Percentiles rank a stretch among this genome's conserved stretches.
Conservation (phyloP, 2,797 vertebrate species). For the Glossophaga mutica region DNA sequence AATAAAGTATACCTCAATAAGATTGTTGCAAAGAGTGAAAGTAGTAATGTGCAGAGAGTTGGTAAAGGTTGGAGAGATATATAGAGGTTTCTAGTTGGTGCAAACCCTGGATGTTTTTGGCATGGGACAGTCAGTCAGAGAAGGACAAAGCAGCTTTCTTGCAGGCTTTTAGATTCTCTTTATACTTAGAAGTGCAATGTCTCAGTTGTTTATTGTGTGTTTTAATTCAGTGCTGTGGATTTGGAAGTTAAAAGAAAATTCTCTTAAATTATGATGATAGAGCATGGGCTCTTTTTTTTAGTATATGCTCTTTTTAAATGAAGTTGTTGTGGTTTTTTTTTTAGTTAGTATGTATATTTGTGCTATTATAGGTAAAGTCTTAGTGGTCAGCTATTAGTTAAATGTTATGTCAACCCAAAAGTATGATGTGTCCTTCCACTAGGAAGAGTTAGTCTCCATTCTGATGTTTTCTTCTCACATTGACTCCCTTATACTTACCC, state of each 20-base stretch:
- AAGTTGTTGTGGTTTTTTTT: not conserved
- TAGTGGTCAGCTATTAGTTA: not conserved
- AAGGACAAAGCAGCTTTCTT: not conserved
- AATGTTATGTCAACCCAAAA: not conserved
- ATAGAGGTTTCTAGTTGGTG: not conserved
- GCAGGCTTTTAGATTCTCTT: not conserved
- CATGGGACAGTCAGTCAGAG: not conserved
- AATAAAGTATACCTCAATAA: not conserved
- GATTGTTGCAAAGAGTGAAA: not conserved
- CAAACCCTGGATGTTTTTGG: not conserved
- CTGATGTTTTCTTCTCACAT: not conserved
- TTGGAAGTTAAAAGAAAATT: not conserved
- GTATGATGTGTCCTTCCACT: not conserved
- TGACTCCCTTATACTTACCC: not conserved
- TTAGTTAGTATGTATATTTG: not conserved
- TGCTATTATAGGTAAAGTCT: not conserved
- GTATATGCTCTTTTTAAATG: not conserved
- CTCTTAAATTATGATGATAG: not conserved
- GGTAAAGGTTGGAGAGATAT: no score
- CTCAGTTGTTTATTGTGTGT: not conserved
- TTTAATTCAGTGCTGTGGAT: not conserved
- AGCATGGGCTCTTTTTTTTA: not conserved
- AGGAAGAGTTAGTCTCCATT: not conserved
- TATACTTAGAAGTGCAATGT: not conserved
- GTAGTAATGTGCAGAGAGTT: not conserved